These are phyloP conservation scores for Dioctria linearis DNA, from an alignment of 2,888 invertebrate species.

Conservation along the genomic window DNA sequence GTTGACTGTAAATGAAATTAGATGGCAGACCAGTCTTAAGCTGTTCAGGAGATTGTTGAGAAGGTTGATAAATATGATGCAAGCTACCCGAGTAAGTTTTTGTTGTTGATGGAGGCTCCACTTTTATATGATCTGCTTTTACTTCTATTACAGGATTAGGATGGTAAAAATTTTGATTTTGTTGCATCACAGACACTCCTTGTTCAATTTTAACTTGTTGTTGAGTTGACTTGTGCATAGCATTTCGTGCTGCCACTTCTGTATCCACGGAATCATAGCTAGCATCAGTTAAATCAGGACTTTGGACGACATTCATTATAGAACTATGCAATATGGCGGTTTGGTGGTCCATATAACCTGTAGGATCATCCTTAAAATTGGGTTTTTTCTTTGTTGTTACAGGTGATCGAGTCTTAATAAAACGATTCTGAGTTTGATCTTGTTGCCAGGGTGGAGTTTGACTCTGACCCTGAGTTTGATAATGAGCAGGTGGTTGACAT, in stretches of 20 bases:
- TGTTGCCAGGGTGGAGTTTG: conserved; percentile 60
- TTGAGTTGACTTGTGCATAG: conserved; percentile 11
- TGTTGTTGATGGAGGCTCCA: neutral
- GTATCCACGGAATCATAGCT: conserved; percentile 36
- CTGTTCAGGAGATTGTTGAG: conserved; percentile 26
- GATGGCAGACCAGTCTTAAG: conserved; percentile 4
- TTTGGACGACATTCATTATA: conserved; percentile 75
- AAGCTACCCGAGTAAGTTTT: conserved; percentile 4
- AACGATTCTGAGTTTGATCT: conserved; percentile 26
- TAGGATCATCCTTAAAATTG: conserved; percentile 93
- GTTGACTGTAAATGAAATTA: conserved; percentile 52
- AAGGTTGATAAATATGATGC: conserved; percentile 1
- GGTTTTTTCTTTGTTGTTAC: conserved; percentile 72
- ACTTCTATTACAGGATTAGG: conserved; percentile 52
- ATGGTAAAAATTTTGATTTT: conserved; percentile 56
- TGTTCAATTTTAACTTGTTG: conserved; percentile 43
- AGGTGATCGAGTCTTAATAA: conserved; percentile 48
- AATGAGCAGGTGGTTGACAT: conserved; percentile 51
- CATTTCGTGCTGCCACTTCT: neutral
- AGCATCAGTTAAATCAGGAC: conserved; percentile 63
- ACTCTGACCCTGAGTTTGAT: conserved; percentile 16
- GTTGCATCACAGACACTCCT: conserved; percentile 55
- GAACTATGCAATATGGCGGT: conserved; percentile 89
- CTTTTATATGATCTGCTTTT: conserved; percentile 25
- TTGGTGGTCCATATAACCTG: conserved; percentile 92